Percentiles rank a stretch among this genome's conserved stretches.
Conservation (phyloP, 2,113 vertebrate species). For the Triplophysa dalaica region DNA sequence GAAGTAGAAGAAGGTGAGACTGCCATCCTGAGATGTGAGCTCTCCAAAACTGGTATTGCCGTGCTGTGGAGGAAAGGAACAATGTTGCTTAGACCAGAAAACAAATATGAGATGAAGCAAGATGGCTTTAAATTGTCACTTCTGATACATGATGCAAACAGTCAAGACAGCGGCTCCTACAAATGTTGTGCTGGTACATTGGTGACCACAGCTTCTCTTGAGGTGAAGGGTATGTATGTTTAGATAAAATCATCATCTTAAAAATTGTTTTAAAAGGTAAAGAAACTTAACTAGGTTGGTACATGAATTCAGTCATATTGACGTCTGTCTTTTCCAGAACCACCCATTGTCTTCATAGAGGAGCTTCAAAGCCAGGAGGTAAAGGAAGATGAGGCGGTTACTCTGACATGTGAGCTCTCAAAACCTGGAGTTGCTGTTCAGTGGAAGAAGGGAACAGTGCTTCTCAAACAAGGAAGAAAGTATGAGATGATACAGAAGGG, state of each 20-base stretch:
- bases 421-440: constrained; percentile 53
- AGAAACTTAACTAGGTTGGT: neutral
- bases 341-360: constrained; percentile 63
- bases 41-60: constrained; percentile 66
- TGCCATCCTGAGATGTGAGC: constrained; percentile 72
- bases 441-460: constrained; percentile 71
- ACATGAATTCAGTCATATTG: neutral
- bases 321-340: constrained; percentile 56
- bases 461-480: constrained; percentile 61
- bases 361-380: constrained; percentile 69
- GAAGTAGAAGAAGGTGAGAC: constrained; percentile 74
- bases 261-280: neutral
- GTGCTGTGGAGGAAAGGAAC: constrained; percentile 74
- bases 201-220: constrained; percentile 68
- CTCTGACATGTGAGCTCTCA: constrained; percentile 71
- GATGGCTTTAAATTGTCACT: constrained; percentile 73
- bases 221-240: constrained; percentile 70
- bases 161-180: constrained; percentile 77
- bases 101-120: constrained; percentile 81
- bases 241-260: neutral
- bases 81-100: constrained; percentile 64
- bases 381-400: constrained; percentile 66
- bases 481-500: constrained; percentile 64
- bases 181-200: constrained; percentile 67
- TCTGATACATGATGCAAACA: constrained; percentile 71